Conservation (phyloP, 2,113 vertebrate genomes). For the Macquaria ambigua region DNA sequence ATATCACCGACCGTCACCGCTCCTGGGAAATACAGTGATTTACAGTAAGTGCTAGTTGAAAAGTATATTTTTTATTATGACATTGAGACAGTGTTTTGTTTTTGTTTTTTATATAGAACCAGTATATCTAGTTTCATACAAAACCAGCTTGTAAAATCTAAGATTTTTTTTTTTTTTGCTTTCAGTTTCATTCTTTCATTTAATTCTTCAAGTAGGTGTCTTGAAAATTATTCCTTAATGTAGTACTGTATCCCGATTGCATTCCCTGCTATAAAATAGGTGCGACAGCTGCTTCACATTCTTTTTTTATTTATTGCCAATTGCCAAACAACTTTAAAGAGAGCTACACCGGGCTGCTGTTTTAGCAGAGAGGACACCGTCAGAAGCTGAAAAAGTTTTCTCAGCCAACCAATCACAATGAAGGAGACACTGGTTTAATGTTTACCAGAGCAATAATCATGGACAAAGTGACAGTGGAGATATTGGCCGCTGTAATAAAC, state of each 20-base stretch:
- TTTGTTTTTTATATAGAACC: neutral
- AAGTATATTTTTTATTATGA: neutral
- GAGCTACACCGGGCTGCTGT: neutral
- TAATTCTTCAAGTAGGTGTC: neutral
- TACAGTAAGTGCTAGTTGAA: neutral
- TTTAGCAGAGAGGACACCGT: neutral
- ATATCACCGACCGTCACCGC: constrained; percentile 72
- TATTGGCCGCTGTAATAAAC: neutral
- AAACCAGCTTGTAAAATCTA: neutral
- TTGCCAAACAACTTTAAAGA: neutral
- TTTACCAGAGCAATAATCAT: neutral
- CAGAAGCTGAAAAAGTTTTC: neutral
- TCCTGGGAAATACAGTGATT: constrained; percentile 61
- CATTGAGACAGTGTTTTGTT: neutral
- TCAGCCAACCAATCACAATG: neutral
- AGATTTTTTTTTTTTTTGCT: neutral
- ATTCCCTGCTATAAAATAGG: neutral
- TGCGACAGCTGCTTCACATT: neutral
- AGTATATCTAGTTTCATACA: neutral
- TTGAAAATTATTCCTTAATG: neutral
- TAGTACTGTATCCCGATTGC: neutral
- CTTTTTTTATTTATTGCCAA: neutral
- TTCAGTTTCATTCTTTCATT: neutral
- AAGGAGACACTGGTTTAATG: neutral
- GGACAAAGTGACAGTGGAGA: neutral